Evolutionary conservation across 2,888 invertebrate species (phyloP), one percentile per base, ranked within the genome.

Genomic region (Drosophila lacicola): DNA sequence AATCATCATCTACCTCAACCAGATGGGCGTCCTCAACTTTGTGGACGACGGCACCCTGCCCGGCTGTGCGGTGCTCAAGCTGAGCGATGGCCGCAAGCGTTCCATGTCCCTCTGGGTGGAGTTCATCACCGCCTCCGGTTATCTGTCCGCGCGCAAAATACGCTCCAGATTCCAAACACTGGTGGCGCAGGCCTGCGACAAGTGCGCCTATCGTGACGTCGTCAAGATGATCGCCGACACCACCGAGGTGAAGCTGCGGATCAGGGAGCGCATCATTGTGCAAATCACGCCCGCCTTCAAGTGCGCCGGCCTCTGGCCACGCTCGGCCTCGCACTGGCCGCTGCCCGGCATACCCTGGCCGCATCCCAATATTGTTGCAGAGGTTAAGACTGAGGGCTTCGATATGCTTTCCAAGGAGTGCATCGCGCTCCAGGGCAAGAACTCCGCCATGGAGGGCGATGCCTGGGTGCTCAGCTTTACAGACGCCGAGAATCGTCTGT

Each of bases 71-170:
- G 98, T 98, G 50, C 94, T 98, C 50, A 98, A 98, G 92, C 94
- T 98, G 41, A 97, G 97, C 94, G 98, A 98, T 93, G 98, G 98
- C 73, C 95, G 98, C 75, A 98, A 98, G 92, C 95, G 98, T 60
- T 98, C 98, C 85, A 98, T 98, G 98, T 98, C 98, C 5, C 94
- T 98, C 19, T 98, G 98, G 98, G 98, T 98, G 57, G 98, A 98
- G 93, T 98, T 98, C 93, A 98, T 98, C 91, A 98, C 98, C 5
- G 98, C 98, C 9, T 97, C 97, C 4, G 98, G 98, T 4, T 98
- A 98, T 92, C 93, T 98, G 60, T 98, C 98, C 0, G 98, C 98
- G n/a, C 94, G 98, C 45, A 98, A 98, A 93, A 98, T 98, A 83
- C 95, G 98, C 64, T 98, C 98, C 46, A 94, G 98, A 13, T 98